Percentiles rank a stretch among this genome's conserved stretches.
Conservation (phyloP, 2,797 vertebrate genomes). For the Halcyon smyrnensis region DNA sequence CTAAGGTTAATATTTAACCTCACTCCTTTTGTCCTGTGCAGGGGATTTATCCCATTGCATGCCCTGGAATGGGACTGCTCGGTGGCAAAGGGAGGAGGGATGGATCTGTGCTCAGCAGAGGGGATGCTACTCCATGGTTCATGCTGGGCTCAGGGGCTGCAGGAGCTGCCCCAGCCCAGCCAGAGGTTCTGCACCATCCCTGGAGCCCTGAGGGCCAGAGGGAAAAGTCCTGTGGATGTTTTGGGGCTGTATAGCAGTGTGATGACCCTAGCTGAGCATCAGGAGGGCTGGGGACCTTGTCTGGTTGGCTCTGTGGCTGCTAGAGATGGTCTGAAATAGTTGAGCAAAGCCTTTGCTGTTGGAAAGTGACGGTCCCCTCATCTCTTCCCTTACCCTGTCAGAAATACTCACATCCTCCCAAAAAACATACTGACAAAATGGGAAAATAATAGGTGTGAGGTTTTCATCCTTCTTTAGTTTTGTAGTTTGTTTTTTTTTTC, state of each 20-base stretch:
- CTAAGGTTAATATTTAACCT: neutral
- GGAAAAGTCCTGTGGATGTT: neutral
- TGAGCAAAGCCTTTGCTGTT: neutral
- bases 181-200: neutral
- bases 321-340: neutral
- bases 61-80: neutral
- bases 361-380: neutral
- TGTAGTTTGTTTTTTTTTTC: rapidly evolving
- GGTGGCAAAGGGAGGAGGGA: neutral
- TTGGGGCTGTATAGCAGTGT: neutral
- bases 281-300: neutral
- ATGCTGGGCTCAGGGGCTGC: neutral
- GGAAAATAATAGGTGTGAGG: neutral
- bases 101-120: rapidly evolving
- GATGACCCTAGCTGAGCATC: neutral
- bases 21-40: neutral
- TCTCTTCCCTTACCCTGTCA: neutral
- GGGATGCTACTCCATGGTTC: rapidly evolving
- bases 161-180: neutral
- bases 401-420: neutral
- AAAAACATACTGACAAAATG: neutral
- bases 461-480: neutral
- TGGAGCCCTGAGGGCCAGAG: neutral
- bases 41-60: neutral
- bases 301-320: neutral